These are phyloP conservation scores for Drosophila cognata DNA, from an alignment of 2,888 invertebrate species.

Conservation along the genomic window DNA sequence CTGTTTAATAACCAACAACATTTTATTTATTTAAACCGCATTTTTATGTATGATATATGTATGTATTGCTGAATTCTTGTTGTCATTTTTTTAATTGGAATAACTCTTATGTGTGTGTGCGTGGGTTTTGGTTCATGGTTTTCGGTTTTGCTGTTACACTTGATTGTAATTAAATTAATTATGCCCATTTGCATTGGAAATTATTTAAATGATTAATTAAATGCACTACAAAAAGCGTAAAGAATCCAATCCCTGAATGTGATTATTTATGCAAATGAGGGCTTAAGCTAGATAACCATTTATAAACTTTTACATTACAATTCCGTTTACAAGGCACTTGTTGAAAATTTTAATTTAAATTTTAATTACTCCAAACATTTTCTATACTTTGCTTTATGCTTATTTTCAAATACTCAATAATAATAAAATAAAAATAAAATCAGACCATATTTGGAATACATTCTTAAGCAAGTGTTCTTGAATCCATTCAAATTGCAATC, in stretches of 20 bases:
- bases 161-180: conserved; percentile 78
- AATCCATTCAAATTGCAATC: neutral
- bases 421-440: neutral
- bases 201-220: conserved; percentile 73
- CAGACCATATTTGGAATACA: neutral
- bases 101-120: conserved; percentile 16
- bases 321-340: neutral
- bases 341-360: neutral
- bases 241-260: conserved; percentile 7
- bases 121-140: conserved; percentile 1
- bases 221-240: conserved; percentile 25
- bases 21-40: conserved; percentile 58
- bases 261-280: conserved; percentile 53
- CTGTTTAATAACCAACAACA: conserved; percentile 40
- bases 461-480: neutral
- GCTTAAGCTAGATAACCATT: conserved; percentile 3
- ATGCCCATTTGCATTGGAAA: conserved; percentile 71
- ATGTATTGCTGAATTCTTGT: conserved; percentile 9
- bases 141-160: conserved; percentile 36
- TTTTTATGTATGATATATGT: conserved; percentile 17
- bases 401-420: neutral
- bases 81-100: conserved; percentile 36
- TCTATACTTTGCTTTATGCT: neutral
- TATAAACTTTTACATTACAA: neutral
- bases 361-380: neutral